These are phyloP conservation scores for Himantopus leucocephalus DNA, from an alignment of 2,113 vertebrate genomes.

Conservation along the genomic window DNA sequence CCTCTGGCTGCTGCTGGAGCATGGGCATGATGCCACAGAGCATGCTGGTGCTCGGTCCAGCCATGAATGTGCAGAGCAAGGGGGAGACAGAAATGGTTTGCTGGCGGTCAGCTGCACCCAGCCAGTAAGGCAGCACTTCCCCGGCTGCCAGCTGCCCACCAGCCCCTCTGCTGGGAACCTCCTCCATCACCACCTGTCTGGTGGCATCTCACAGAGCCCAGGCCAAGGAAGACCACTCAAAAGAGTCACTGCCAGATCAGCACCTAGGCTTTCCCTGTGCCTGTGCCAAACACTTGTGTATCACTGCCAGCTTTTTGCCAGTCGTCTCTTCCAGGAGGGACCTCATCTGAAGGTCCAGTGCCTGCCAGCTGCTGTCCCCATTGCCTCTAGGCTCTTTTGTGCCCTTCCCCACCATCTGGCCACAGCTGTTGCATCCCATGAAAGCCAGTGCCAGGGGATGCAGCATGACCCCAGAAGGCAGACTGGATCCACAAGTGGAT, in stretches of 20 bases:
- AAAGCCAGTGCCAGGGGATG: not conserved
- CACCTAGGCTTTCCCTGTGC: not conserved
- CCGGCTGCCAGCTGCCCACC: not conserved
- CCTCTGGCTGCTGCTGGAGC: fast-evolving
- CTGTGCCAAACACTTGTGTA: not conserved
- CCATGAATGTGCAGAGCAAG: fast-evolving
- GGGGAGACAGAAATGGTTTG: not conserved
- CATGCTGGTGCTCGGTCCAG: not conserved
- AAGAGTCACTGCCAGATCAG: not conserved
- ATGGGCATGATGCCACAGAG: not conserved
- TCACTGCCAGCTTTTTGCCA: not conserved
- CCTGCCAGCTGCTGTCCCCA: not conserved
- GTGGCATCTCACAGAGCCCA: not conserved
- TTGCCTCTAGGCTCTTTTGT: not conserved
- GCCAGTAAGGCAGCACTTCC: not conserved
- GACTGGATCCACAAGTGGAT: not conserved
- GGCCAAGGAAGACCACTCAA: not conserved
- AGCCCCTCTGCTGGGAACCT: not conserved
- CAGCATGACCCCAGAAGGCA: not conserved
- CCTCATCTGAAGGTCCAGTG: not conserved
- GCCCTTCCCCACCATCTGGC: not conserved
- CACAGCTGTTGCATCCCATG: not conserved
- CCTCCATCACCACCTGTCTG: not conserved
- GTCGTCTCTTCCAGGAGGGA: not conserved
- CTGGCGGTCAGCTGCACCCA: not conserved